Evolutionary conservation across 2,888 invertebrate species (phyloP).

Genomic region (Miltochrista miniata): DNA sequence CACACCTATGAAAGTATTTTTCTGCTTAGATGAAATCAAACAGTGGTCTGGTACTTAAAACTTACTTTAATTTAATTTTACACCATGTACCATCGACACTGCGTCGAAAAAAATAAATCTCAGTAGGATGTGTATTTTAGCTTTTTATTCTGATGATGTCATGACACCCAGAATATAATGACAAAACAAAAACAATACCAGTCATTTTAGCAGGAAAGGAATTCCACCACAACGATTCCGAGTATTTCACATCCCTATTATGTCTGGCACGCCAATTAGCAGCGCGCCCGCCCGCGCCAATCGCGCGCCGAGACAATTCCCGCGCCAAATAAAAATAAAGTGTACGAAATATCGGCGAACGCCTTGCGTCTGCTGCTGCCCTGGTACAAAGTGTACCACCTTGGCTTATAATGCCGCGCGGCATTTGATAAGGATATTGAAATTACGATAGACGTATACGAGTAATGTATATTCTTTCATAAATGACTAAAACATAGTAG

Average conservation of each 20-base stretch:
- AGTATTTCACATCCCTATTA: slow-evolving; percentile 36
- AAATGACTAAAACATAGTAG: no score
- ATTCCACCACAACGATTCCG: slow-evolving; percentile 5
- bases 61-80: no score
- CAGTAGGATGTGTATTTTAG: background rate
- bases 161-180: no score
- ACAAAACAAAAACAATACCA: background rate
- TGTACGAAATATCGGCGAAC: slow-evolving; percentile 46
- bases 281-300: slow-evolving; percentile 36
- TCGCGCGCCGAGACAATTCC: slow-evolving; percentile 44
- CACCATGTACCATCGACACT: no score
- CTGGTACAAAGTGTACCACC: slow-evolving; percentile 17
- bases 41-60: no score
- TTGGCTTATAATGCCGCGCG: background rate
- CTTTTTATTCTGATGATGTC: no score
- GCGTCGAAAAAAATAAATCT: no score
- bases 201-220: background rate
- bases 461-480: no score
- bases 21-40: no score
- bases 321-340: slow-evolving; percentile 58
- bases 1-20: no score
- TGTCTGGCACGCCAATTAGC: slow-evolving; percentile 47
- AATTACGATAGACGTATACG: no score
- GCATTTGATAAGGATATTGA: no score
- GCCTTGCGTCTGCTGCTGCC: slow-evolving; percentile 21